Conservation (phyloP, 2,797 vertebrate species). For the Melanotaenia boesemani region DNA sequence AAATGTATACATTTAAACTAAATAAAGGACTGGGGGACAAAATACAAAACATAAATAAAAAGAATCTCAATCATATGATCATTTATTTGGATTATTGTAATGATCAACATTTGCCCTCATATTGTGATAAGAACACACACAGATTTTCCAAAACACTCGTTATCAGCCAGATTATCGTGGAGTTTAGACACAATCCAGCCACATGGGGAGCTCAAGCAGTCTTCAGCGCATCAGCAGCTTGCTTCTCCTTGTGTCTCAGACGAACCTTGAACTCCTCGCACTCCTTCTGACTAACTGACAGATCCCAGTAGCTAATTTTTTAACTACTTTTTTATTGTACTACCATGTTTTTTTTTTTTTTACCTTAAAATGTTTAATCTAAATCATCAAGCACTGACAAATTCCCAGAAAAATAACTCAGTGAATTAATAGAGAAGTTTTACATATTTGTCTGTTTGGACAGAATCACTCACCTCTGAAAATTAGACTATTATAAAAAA, state of each 20-base stretch:
- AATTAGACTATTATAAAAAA: neutral
- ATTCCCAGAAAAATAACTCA: neutral
- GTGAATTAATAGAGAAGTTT: neutral
- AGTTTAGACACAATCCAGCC: conserved; percentile 85
- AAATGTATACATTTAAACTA: no score
- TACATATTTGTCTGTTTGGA: neutral
- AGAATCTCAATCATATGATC: neutral
- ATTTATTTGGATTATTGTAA: neutral
- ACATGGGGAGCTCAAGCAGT: conserved; percentile 67
- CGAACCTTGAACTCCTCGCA: conserved; percentile 86
- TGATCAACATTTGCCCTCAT: neutral
- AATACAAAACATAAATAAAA: neutral
- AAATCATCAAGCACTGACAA: neutral
- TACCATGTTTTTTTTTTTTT: neutral
- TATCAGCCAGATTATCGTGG: conserved; percentile 75
- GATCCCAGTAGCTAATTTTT: conserved; percentile 59
- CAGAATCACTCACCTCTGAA: neutral
- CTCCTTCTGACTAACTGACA: conserved; percentile 87
- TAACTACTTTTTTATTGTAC: neutral
- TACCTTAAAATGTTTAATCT: neutral
- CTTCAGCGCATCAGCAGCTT: conserved; percentile 65
- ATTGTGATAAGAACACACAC: neutral
- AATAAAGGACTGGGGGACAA: neutral
- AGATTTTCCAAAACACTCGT: neutral
- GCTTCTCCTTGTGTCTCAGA: conserved; percentile 85